phyloP scores from a whole-genome alignment of 2,888 invertebrate species.

The Candidula unifasciata region DNA sequence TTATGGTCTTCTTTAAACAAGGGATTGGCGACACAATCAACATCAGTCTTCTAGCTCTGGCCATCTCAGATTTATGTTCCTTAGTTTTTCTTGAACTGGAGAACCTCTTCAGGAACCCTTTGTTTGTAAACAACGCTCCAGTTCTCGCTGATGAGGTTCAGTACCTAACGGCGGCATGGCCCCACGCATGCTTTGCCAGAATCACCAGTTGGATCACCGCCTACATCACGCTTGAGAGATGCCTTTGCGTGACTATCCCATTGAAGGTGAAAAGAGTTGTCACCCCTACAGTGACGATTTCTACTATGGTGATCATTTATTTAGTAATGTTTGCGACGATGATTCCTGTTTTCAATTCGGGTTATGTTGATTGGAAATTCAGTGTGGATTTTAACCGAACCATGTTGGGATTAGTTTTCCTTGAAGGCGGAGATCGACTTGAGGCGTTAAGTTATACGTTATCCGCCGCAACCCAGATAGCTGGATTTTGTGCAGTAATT shows the following conservation, averaged over 20 bases:
- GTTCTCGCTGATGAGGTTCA: neutral
- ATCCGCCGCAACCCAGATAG: neutral
- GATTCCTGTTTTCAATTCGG: neutral
- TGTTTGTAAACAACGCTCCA: neutral
- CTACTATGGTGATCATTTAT: neutral
- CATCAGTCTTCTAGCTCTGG: slow-evolving; percentile 20
- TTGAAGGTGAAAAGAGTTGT: slow-evolving; percentile 22
- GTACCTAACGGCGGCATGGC: neutral
- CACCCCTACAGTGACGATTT: neutral
- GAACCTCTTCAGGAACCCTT: neutral
- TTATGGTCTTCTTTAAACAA: slow-evolving; percentile 23
- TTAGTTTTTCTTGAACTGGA: neutral
- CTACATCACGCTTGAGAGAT: slow-evolving; percentile 10
- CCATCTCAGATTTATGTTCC: slow-evolving; percentile 13
- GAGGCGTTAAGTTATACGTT: neutral
- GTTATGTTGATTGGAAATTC: slow-evolving; percentile 14
- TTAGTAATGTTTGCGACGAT: neutral
- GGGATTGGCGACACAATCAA: slow-evolving; percentile 14
- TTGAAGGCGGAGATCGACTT: neutral
- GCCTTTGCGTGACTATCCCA: neutral
- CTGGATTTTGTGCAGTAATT: neutral
- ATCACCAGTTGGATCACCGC: slow-evolving; percentile 22
- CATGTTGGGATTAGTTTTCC: neutral
- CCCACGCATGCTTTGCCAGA: neutral
- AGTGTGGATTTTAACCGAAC: neutral